Base-by-base conservation (phyloP, 2,113 vertebrate species). In the Scatophagus argus region DNA sequence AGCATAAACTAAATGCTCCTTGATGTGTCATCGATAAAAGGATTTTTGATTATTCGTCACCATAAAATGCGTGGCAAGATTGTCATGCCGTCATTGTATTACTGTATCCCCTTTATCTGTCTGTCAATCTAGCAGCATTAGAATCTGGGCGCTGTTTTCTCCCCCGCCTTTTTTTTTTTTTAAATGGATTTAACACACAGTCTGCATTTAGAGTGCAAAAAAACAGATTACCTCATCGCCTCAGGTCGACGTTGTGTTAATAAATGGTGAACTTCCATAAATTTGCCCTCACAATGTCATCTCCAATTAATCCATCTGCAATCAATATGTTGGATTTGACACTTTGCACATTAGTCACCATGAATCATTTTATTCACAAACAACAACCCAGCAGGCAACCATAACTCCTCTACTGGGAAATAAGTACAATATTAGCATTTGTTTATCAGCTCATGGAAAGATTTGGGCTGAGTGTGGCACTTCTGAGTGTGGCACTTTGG, bases 11-110 rank as follows among this genome's bases (percentile, higher is more conserved):
- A 92, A 92, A 93, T 90, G 87, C 88, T 87, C 84, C 92, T 92
- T 93, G 94, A 94, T 94, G 93, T 93, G 80, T 92, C 92, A 89
- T 92, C 79, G 94, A 94, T 95, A 94, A 94, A 94, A 88, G 92
- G 90, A 94, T 94, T 94, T 93, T 85, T 92, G 91, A 94, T 94
- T 90, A 92, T 94, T 93, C 88, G 82, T 92, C 88, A 85, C 84
- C 92, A 90, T 91, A 93, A 92, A 93, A 90, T 54, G 89, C 86
- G 78, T 74, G 87, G 87, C 78, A 39, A 90, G 91, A 90, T 91
- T 91, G 90, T 93, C 92, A 93, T 93, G 91, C 75, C 63, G 82
- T 90, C 85, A 90, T 91, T 92, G 88, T 93, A 82, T 92, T 87
- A 88, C 85, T 83, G 89, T 85, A 78, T 92, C 81, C 77, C 56